These are phyloP conservation scores for Muscicapa striata DNA, from an alignment of 2,797 vertebrate species.

Conservation along the genomic window DNA sequence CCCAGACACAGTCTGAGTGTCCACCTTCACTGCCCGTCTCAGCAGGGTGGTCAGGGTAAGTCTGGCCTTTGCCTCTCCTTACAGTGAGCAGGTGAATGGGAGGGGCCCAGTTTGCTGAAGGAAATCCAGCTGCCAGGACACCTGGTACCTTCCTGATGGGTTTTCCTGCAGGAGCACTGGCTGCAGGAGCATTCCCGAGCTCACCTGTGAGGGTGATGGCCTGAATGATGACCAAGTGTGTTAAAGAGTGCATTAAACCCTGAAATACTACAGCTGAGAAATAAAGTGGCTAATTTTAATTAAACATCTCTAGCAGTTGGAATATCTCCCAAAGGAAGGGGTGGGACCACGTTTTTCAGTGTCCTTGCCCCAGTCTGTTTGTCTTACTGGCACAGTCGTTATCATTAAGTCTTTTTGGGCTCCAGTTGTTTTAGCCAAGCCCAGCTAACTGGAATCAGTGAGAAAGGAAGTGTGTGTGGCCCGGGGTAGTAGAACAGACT, in stretches of 20 bases:
- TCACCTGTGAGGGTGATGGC: not conserved
- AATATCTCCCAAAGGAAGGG: not conserved
- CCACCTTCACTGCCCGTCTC: slow-evolving; percentile 85
- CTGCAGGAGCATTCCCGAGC: not conserved
- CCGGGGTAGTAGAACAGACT: not conserved
- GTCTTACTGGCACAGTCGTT: not conserved
- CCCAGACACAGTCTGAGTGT: slow-evolving; percentile 68
- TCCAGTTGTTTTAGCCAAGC: not conserved
- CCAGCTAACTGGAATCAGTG: not conserved
- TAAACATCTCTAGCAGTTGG: not conserved
- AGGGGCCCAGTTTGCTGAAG: not conserved
- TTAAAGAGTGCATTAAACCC: not conserved
- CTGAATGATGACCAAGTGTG: not conserved
- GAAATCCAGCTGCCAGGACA: not conserved
- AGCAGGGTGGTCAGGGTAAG: slow-evolving; percentile 89
- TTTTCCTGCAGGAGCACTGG: not conserved
- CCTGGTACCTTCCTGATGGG: not conserved
- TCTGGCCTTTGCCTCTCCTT: not conserved
- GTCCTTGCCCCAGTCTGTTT: not conserved
- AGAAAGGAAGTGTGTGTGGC: not conserved
- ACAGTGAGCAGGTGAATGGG: not conserved
- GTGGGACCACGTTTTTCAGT: not conserved
- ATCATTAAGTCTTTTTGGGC: not conserved
- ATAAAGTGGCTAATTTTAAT: not conserved
- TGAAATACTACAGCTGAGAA: not conserved